Percentiles rank a stretch among this genome's conserved stretches.
These are phyloP conservation scores for Drosophila pruinosa DNA, from an alignment of 1,140 invertebrate genomes.

Conservation along the genomic window DNA sequence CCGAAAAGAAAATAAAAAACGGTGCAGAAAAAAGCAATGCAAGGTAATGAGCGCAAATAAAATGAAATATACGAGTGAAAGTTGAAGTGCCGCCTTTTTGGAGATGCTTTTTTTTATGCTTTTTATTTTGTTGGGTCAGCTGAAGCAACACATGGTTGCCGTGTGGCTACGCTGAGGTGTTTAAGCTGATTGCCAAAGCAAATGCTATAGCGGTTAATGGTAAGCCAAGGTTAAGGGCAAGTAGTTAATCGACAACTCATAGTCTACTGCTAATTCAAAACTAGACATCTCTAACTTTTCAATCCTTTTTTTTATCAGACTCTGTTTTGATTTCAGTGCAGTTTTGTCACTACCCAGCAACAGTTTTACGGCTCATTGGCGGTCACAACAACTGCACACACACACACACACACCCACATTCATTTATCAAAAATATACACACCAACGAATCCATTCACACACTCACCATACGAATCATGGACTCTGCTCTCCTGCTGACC, in stretches of 20 bases:
- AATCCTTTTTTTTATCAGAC: slow-evolving; percentile 50
- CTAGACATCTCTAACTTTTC: background rate
- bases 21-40: slow-evolving; percentile 25
- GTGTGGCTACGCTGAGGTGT: slow-evolving; percentile 25
- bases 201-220: background rate
- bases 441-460: slow-evolving; percentile 16
- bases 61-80: slow-evolving; percentile 36
- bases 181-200: slow-evolving; percentile 57
- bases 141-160: slow-evolving; percentile 72
- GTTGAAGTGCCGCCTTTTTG: slow-evolving; percentile 16
- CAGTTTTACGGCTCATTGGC: slow-evolving; percentile 77
- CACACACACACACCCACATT: slow-evolving; percentile 1
- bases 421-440: background rate
- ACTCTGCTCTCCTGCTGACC: slow-evolving; percentile 54
- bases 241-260: background rate
- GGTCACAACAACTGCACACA: slow-evolving; percentile 55
- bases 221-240: background rate
- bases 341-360: slow-evolving; percentile 60
- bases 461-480: slow-evolving; percentile 38
- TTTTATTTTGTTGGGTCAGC: background rate
- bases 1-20: slow-evolving; percentile 25
- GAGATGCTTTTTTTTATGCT: slow-evolving; percentile 4
- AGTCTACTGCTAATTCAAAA: too few species aligned
- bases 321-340: slow-evolving; percentile 19
- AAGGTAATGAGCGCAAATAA: slow-evolving; percentile 38